Evolutionary conservation across 2,888 invertebrate genomes (phyloP).

Genomic region (Lasioglossum villosulum): DNA sequence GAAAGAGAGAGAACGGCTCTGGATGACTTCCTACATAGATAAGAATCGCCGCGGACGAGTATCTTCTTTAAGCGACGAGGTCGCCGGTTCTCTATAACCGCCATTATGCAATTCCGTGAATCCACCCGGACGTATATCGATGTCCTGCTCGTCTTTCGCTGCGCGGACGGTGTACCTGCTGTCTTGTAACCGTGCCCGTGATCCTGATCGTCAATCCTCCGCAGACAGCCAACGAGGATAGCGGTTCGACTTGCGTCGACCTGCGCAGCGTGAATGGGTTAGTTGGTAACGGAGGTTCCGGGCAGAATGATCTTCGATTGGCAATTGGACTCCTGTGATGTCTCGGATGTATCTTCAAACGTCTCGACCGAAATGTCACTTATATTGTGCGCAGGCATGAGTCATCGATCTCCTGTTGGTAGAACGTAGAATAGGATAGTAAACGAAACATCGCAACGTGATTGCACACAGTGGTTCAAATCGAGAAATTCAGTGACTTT

Average conservation of each 20-base stretch:
- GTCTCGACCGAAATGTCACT: background rate
- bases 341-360: background rate
- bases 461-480: too few species aligned
- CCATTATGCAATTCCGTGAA: slow-evolving; percentile 72
- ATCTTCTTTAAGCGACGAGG: slow-evolving; percentile 73
- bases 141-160: slow-evolving; percentile 61
- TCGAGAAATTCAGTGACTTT: background rate
- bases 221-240: background rate
- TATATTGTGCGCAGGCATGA: background rate
- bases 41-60: slow-evolving; percentile 69
- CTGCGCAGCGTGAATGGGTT: background rate
- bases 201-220: slow-evolving; percentile 39
- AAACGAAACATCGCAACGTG: background rate
- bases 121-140: slow-evolving; percentile 68
- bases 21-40: slow-evolving; percentile 75
- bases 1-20: background rate
- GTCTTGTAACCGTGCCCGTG: slow-evolving; percentile 23
- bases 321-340: background rate
- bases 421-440: background rate
- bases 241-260: background rate
- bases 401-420: background rate
- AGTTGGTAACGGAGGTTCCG: slow-evolving; percentile 4
- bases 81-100: slow-evolving; percentile 61
- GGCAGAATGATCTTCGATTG: background rate
- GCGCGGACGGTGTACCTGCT: slow-evolving; percentile 32